Conservation (phyloP, 2,113 vertebrate species). For the Passer domesticus region DNA sequence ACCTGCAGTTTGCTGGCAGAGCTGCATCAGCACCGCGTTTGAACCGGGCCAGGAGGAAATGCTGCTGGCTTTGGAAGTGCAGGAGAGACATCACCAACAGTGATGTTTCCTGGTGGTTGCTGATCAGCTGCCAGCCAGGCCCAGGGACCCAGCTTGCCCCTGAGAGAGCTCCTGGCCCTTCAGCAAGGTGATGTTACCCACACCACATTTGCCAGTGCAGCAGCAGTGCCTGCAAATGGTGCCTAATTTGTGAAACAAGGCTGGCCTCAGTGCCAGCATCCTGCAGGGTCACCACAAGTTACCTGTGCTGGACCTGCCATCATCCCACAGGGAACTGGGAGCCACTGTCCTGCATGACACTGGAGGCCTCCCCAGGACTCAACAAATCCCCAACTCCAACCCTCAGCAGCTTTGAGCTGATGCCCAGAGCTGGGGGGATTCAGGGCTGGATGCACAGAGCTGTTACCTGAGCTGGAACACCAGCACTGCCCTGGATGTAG, state of each 20-base stretch:
- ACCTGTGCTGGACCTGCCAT: background rate
- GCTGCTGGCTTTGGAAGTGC: background rate
- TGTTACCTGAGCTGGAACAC: background rate
- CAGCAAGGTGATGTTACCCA: background rate
- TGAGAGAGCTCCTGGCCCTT: background rate
- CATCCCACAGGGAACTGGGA: background rate
- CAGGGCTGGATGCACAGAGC: background rate
- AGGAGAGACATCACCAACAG: background rate
- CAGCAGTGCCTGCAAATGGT: background rate
- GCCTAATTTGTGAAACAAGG: background rate
- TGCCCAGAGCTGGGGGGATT: background rate
- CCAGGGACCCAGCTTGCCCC: background rate
- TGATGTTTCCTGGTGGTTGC: accelerated
- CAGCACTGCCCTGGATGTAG: background rate
- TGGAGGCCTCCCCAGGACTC: background rate
- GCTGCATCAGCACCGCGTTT: background rate
- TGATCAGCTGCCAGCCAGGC: background rate
- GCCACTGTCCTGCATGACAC: background rate
- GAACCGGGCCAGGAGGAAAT: background rate
- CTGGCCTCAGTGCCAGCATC: background rate
- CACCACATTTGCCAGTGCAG: background rate
- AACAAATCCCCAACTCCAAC: background rate
- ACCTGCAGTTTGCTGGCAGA: background rate
- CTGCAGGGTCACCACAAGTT: background rate
- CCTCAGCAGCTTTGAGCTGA: background rate